Evolutionary conservation across 2,888 invertebrate genomes (phyloP).

Genomic region (Bhutanitis thaidina): DNA sequence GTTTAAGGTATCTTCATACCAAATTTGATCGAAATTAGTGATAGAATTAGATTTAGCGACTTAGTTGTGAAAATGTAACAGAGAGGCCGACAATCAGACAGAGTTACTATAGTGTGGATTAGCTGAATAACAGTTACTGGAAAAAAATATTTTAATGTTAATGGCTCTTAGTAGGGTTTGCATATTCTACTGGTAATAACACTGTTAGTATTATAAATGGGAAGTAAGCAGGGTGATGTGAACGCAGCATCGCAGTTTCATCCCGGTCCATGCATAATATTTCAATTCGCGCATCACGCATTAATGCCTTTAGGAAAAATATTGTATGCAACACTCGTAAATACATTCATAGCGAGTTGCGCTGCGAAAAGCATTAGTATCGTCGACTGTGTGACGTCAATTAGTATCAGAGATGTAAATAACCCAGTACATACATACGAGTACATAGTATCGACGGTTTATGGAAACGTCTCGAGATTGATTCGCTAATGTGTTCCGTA

Average conservation of each 20-base stretch:
- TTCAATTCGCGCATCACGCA: constrained; percentile 63
- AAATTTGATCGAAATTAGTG: no score
- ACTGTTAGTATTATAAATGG: no score
- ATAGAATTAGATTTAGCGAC: no score
- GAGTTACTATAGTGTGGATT: no score
- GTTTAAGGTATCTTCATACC: no score
- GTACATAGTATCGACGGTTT: constrained; percentile 24
- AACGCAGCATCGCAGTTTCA: constrained; percentile 38
- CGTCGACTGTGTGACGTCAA: constrained; percentile 46
- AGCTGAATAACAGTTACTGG: no score
- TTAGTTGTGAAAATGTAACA: no score
- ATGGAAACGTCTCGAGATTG: constrained; percentile 14
- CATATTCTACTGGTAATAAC: no score
- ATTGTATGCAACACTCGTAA: constrained; percentile 55
- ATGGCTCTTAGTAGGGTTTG: no score
- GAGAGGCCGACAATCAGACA: no score
- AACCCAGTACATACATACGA: constrained; percentile 22
- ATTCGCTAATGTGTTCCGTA: constrained; percentile 15
- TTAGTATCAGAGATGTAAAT: constrained; percentile 44
- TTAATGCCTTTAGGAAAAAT: constrained; percentile 64
- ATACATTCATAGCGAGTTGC: constrained; percentile 41
- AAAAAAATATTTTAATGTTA: no score
- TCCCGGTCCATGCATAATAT: constrained; percentile 40
- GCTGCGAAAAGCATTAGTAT: constrained; percentile 41
- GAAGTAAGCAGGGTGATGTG: neutral